phyloP scores from a whole-genome alignment of 1,140 invertebrate species.

The Sycophila sp. region DNA sequence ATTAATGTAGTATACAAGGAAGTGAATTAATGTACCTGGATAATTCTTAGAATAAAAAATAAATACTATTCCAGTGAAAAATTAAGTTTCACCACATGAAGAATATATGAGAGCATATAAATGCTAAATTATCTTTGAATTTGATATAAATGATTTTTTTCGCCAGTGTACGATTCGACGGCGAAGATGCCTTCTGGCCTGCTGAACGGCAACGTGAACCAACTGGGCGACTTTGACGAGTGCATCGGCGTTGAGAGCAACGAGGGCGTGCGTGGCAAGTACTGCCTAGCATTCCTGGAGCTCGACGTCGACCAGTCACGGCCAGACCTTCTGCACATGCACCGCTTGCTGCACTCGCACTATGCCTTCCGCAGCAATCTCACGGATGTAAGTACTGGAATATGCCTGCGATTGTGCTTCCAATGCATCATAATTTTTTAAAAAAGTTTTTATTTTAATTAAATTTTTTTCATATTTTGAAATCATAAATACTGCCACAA shows the following conservation, averaged over 20 bases:
- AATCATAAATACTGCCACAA: too few species aligned
- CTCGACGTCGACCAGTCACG: slow-evolving; percentile 64
- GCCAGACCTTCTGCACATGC: slow-evolving; percentile 65
- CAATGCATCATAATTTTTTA: too few species aligned
- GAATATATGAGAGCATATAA: background rate
- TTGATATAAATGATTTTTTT: background rate
- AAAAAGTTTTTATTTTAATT: background rate
- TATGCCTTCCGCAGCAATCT: slow-evolving; percentile 73
- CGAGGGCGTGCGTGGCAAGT: slow-evolving; percentile 68
- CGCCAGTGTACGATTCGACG: slow-evolving; percentile 71
- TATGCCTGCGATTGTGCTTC: background rate
- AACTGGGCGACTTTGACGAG: slow-evolving; percentile 73
- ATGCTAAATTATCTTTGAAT: background rate
- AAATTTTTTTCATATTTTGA: too few species aligned
- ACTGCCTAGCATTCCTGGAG: slow-evolving; percentile 72
- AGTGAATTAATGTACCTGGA: too few species aligned
- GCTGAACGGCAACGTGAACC: slow-evolving; percentile 73
- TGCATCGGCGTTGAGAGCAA: slow-evolving; percentile 64
- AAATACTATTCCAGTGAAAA: too few species aligned
- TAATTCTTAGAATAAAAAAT: too few species aligned
- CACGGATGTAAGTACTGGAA: slow-evolving; percentile 70
- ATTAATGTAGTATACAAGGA: too few species aligned
- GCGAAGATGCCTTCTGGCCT: slow-evolving; percentile 71
- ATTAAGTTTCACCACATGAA: too few species aligned
- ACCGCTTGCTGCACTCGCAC: slow-evolving; percentile 71